Evolutionary conservation across 2,888 invertebrate genomes (phyloP).

Genomic region (Sinodicranocentrus sp.): DNA sequence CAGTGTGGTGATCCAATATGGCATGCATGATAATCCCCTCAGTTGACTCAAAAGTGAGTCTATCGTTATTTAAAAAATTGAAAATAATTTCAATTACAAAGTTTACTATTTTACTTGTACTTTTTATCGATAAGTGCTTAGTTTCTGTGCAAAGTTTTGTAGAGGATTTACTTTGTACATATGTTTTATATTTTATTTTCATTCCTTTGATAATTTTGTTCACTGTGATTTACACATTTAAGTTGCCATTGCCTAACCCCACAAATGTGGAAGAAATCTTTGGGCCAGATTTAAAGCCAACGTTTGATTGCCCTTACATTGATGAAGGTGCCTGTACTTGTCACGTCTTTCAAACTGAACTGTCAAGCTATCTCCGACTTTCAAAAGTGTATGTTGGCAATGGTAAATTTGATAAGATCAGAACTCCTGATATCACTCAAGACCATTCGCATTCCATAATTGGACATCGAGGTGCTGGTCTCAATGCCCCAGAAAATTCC

Average conservation of each 20-base stretch:
- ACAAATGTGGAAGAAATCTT: background rate
- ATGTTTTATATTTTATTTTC: no score
- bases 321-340: conserved; percentile 24
- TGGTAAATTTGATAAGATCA: background rate
- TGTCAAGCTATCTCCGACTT: background rate
- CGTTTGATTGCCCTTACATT: background rate
- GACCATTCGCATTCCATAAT: conserved; percentile 81
- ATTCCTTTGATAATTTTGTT: background rate
- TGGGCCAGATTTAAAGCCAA: background rate
- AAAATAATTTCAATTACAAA: no score
- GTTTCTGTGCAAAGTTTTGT: no score
- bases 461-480: conserved; percentile 86
- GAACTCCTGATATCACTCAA: no score
- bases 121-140: no score
- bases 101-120: no score
- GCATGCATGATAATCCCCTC: no score
- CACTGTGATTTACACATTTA: background rate
- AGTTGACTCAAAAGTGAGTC: no score
- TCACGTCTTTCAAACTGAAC: background rate
- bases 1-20: no score
- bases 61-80: no score
- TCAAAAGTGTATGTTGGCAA: background rate
- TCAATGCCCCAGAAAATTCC: conserved; percentile 90
- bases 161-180: no score
- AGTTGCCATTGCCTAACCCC: background rate